Evolutionary conservation across 1,140 invertebrate genomes (phyloP).

Genomic region (Bemisia tabaci): DNA sequence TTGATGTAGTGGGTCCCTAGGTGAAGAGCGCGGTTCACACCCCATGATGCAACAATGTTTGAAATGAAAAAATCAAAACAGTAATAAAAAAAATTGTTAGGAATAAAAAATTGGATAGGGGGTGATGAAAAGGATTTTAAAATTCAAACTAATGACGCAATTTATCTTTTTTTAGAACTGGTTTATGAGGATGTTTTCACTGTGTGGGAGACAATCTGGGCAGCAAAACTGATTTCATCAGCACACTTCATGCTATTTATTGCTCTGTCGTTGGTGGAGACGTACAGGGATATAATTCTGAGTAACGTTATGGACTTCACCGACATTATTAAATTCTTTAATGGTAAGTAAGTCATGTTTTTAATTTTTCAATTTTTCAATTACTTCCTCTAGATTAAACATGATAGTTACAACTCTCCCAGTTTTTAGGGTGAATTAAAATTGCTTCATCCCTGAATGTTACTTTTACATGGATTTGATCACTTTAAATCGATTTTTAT

Average conservation of each 20-base stretch:
- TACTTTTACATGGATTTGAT: too few relatives aligned
- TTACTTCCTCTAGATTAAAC: not conserved
- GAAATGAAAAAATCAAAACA: too few relatives aligned
- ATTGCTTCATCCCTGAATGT: not conserved
- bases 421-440: not conserved
- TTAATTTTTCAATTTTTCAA: constrained; percentile 1
- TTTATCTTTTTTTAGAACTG: constrained; percentile 43
- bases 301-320: constrained; percentile 95
- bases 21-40: too few relatives aligned
- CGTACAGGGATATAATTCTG: constrained; percentile 85
- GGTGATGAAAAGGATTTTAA: too few relatives aligned
- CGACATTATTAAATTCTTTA: constrained; percentile 95
- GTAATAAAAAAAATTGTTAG: too few relatives aligned
- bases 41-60: too few relatives aligned
- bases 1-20: too few relatives aligned
- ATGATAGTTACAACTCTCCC: not conserved
- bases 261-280: constrained; percentile 78
- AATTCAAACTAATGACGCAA: too few relatives aligned
- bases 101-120: too few relatives aligned
- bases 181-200: constrained; percentile 81
- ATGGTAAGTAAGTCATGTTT: constrained; percentile 50
- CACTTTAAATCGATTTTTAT: too few relatives aligned
- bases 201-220: constrained; percentile 95
- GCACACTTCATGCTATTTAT: constrained; percentile 86
- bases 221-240: constrained; percentile 72